Evolutionary conservation across 1,140 invertebrate genomes (phyloP).

Genomic region (Microvelia longipes): DNA sequence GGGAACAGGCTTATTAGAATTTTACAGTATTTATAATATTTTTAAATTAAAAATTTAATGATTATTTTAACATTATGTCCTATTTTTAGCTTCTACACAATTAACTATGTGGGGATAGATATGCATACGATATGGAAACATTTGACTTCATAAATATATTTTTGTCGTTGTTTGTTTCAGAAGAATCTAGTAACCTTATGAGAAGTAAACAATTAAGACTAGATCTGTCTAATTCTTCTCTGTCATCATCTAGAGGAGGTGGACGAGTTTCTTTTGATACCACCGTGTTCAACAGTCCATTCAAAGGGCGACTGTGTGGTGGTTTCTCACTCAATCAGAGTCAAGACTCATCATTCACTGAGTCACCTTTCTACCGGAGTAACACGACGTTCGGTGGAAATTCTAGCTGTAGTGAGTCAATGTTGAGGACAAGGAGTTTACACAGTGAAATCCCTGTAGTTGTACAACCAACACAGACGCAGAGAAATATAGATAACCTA

Average conservation of each 20-base stretch:
- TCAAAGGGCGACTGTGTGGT: constrained; percentile 20
- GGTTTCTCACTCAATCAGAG: neutral
- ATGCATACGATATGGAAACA: too few species aligned
- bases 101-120: too few species aligned
- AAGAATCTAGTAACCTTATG: too few species aligned
- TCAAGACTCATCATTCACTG: neutral
- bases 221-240: neutral
- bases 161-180: too few species aligned
- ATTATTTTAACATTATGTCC: too few species aligned
- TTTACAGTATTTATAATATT: too few species aligned
- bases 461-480: neutral
- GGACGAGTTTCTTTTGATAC: constrained; percentile 21
- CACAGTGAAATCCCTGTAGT: neutral
- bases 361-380: constrained; percentile 62
- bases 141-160: too few species aligned
- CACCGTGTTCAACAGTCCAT: constrained; percentile 29
- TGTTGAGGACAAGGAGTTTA: neutral
- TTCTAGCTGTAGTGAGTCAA: constrained; percentile 28
- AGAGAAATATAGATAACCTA: constrained; percentile 8
- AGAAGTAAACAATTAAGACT: neutral
- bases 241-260: constrained; percentile 22
- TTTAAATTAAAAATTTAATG: too few species aligned
- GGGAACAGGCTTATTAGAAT: too few species aligned
- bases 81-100: too few species aligned
- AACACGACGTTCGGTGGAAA: constrained; percentile 64